These are phyloP conservation scores for Chiloscyllium plagiosum DNA, from an alignment of 2,113 vertebrate species.

Conservation along the genomic window DNA sequence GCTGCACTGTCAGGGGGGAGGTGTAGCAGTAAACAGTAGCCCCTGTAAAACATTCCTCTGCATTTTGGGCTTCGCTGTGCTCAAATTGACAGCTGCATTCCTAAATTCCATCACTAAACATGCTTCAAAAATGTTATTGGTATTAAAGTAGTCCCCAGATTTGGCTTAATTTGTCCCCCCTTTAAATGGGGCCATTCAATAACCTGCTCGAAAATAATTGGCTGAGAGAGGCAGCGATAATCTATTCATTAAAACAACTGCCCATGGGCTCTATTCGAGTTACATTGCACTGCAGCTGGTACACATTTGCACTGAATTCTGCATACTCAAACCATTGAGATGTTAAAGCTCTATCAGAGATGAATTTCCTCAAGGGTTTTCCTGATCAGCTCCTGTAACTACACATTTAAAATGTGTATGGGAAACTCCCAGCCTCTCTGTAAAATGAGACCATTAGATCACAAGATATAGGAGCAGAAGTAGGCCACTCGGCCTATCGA, in stretches of 20 bases:
- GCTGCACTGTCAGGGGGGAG: neutral
- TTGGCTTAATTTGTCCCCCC: neutral
- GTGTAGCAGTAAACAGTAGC: neutral
- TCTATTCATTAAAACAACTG: neutral
- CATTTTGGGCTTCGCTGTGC: neutral
- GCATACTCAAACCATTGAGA: neutral
- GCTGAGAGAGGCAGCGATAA: neutral
- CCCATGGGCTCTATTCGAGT: neutral
- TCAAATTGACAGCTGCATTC: neutral
- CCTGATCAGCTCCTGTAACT: neutral
- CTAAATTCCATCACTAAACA: neutral
- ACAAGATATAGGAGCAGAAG: no score
- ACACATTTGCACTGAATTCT: neutral
- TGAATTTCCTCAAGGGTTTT: neutral
- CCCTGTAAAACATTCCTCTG: no score
- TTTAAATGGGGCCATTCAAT: neutral
- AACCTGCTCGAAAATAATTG: neutral
- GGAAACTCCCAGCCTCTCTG: no score
- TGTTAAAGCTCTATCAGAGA: neutral
- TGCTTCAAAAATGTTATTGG: neutral
- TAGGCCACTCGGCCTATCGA: no score
- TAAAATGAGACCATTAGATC: no score
- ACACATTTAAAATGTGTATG: no score
- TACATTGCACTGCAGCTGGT: neutral
- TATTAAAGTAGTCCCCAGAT: neutral